Evolutionary conservation across 2,113 vertebrate genomes (phyloP).

Genomic region (Tychaedon coryphoeus): DNA sequence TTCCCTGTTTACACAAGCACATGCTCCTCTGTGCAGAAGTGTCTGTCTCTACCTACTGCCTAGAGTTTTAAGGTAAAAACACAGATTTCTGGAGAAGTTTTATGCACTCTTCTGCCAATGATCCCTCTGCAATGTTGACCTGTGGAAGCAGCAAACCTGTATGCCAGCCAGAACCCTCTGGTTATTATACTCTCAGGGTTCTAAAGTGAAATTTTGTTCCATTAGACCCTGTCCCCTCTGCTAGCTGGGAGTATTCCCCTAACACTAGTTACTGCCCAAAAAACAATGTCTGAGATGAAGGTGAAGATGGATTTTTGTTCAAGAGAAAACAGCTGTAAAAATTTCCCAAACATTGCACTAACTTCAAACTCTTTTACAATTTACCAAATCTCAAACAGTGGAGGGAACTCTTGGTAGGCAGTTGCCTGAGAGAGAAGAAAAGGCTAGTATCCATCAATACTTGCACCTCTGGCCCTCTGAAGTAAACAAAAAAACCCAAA

Average conservation of each 20-base stretch:
- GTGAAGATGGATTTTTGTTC: not conserved
- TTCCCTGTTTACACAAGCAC: not conserved
- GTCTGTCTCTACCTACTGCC: not conserved
- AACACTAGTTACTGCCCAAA: not conserved
- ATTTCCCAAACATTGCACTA: not conserved
- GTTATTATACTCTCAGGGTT: not conserved
- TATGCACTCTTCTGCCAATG: not conserved
- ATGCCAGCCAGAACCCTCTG: not conserved
- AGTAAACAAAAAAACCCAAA: not conserved
- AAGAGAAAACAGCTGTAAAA: not conserved
- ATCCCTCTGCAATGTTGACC: not conserved
- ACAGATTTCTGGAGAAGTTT: not conserved
- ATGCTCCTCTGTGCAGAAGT: not conserved
- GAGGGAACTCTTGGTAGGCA: not conserved
- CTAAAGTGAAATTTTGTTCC: not conserved
- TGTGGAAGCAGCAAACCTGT: not conserved
- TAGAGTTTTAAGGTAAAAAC: not conserved
- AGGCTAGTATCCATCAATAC: not conserved
- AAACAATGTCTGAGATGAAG: not conserved
- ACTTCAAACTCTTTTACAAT: not conserved
- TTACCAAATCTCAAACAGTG: not conserved
- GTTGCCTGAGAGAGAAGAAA: not conserved
- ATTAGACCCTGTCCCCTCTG: not conserved
- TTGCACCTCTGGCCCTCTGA: not conserved
- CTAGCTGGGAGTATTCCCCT: not conserved